phyloP scores from a whole-genome alignment of 2,113 vertebrate species.

The Tichodroma muraria region DNA sequence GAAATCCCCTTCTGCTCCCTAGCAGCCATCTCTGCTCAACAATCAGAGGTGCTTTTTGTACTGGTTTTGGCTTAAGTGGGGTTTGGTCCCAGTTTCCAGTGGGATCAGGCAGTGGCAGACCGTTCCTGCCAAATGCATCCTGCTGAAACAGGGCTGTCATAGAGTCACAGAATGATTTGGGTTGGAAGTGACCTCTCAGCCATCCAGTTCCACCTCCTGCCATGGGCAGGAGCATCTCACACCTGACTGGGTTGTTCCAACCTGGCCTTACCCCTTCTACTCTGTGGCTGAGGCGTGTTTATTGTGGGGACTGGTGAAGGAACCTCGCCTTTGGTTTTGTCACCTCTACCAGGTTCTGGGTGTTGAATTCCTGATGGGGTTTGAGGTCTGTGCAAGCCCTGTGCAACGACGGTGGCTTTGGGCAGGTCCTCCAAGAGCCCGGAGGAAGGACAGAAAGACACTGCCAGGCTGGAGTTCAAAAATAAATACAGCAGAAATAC shows the following conservation, averaged over 20 bases:
- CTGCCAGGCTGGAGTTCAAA: neutral
- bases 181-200: neutral
- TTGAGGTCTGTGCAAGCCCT: neutral
- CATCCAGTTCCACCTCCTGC: neutral
- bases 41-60: neutral
- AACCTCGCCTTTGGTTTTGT: neutral
- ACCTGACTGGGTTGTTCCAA: neutral
- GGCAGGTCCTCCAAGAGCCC: neutral
- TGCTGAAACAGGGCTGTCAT: neutral
- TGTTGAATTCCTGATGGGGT: neutral
- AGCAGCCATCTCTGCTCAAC: neutral
- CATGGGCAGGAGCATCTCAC: neutral
- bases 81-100: neutral
- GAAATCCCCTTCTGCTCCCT: conserved; percentile 24
- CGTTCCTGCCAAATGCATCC: neutral
- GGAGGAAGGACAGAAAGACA: neutral
- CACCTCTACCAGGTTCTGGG: neutral
- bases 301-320: neutral
- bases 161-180: neutral
- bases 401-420: neutral
- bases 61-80: neutral
- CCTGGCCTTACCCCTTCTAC: neutral
- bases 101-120: neutral
- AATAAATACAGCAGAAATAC: neutral
- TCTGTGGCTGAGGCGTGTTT: accelerated